These are phyloP conservation scores for Cryptotermes secundus DNA, from an alignment of 1,140 invertebrate genomes.

Conservation along the genomic window DNA sequence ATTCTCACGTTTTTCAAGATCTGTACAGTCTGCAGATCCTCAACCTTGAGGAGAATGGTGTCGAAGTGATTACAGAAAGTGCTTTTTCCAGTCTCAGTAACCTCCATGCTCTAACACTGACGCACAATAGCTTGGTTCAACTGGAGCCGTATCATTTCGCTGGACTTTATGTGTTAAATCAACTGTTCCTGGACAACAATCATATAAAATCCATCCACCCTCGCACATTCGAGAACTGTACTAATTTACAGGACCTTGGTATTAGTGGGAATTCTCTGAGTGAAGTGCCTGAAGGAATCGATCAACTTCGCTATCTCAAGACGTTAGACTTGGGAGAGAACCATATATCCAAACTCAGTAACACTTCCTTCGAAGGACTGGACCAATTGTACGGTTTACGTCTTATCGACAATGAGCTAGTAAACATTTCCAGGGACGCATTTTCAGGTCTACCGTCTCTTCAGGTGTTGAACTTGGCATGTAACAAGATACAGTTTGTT, in stretches of 20 bases:
- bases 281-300: constrained; percentile 74
- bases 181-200: constrained; percentile 75
- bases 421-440: constrained; percentile 63
- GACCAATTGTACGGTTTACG: constrained; percentile 60
- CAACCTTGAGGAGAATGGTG: constrained; percentile 73
- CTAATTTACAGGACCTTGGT: constrained; percentile 79
- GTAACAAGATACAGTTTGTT: constrained; percentile 65
- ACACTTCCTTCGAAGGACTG: constrained; percentile 62
- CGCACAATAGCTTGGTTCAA: constrained; percentile 67
- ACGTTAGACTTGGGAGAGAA: constrained; percentile 86
- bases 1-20: constrained; percentile 70
- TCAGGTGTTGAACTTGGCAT: constrained; percentile 67
- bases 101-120: constrained; percentile 72
- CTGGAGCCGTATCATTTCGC: constrained; percentile 69
- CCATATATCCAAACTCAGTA: constrained; percentile 64
- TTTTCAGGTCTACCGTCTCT: constrained; percentile 65
- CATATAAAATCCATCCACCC: constrained; percentile 65
- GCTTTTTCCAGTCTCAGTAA: constrained; percentile 74
- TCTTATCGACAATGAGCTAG: constrained; percentile 66
- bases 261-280: constrained; percentile 80
- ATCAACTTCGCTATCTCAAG: constrained; percentile 69
- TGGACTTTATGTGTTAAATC: constrained; percentile 69
- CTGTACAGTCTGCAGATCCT: constrained; percentile 74
- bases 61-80: constrained; percentile 68
- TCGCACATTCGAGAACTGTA: constrained; percentile 76